These are phyloP conservation scores for Drosophila mayaguana DNA, from an alignment of 2,888 invertebrate species.

Conservation along the genomic window DNA sequence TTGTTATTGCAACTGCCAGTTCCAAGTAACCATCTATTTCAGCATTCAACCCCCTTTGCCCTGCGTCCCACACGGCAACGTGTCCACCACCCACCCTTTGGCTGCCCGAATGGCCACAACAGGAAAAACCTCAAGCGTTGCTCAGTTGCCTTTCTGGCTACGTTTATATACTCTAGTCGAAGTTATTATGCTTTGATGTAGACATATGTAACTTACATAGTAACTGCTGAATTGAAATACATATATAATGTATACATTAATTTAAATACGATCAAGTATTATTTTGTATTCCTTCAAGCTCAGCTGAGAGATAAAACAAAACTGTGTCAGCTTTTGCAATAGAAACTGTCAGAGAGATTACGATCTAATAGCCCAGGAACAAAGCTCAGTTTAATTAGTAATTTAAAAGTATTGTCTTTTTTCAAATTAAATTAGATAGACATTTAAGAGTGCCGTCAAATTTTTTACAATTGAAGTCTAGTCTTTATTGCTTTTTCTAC, in stretches of 20 bases:
- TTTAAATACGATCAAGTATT: too few relatives aligned
- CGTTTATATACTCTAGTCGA: neutral
- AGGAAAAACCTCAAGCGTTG: conserved; percentile 21
- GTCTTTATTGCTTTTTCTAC: too few relatives aligned
- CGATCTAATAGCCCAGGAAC: neutral
- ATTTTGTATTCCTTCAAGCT: neutral
- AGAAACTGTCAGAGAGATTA: neutral
- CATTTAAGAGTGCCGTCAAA: too few relatives aligned
- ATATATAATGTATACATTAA: too few relatives aligned
- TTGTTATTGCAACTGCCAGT: conserved; percentile 32
- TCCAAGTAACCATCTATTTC: conserved; percentile 15
- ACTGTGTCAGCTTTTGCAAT: neutral
- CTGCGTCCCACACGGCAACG: neutral
- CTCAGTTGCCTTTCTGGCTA: conserved; percentile 22
- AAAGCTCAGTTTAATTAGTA: neutral
- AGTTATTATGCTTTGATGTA: neutral
- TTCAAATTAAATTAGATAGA: neutral
- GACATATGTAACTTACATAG: too few relatives aligned
- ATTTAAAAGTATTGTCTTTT: neutral
- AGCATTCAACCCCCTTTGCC: conserved; percentile 1
- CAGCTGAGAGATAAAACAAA: neutral
- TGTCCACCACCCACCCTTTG: conserved; percentile 30
- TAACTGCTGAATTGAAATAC: too few relatives aligned
- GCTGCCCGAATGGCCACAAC: conserved; percentile 47
- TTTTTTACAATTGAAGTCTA: too few relatives aligned